Evolutionary conservation across 2,113 vertebrate genomes (phyloP).

Genomic region (Pituophis catenifer): DNA sequence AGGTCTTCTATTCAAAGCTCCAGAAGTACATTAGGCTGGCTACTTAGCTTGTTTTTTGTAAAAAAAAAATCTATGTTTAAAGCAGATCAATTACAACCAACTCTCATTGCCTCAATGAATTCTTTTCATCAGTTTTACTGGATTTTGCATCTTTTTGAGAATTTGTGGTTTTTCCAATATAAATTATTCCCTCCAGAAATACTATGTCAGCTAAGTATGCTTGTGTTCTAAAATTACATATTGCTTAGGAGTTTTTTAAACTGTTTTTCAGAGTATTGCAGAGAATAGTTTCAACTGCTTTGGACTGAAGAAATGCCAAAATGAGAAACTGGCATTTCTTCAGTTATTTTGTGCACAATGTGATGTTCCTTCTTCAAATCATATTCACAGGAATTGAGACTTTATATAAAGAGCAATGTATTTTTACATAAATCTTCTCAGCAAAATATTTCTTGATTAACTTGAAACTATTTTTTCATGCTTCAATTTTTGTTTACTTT

Average conservation of each 20-base stretch:
- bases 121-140: not conserved
- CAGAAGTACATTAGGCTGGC: not conserved
- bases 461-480: not conserved
- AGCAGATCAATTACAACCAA: not conserved
- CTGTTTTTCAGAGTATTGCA: not conserved
- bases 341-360: conserved; percentile 17
- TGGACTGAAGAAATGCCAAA: not conserved
- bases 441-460: not conserved
- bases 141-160: not conserved
- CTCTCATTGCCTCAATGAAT: not conserved
- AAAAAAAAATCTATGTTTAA: not conserved
- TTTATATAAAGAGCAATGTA: not conserved
- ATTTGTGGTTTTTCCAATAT: not conserved
- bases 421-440: not conserved
- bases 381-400: not conserved
- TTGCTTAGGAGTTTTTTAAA: not conserved
- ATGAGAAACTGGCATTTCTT: not conserved
- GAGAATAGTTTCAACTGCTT: conserved; percentile 4
- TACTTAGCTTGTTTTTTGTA: not conserved
- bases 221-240: not conserved
- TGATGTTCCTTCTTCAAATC: not conserved
- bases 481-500: conserved; percentile 9
- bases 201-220: not conserved
- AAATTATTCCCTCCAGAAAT: not conserved
- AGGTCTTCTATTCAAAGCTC: not conserved